A percentile compares a stretch with the other conserved stretches of the same genome.
phyloP scores from a whole-genome alignment of 2,888 invertebrate genomes.

The Leucophenga montana region DNA sequence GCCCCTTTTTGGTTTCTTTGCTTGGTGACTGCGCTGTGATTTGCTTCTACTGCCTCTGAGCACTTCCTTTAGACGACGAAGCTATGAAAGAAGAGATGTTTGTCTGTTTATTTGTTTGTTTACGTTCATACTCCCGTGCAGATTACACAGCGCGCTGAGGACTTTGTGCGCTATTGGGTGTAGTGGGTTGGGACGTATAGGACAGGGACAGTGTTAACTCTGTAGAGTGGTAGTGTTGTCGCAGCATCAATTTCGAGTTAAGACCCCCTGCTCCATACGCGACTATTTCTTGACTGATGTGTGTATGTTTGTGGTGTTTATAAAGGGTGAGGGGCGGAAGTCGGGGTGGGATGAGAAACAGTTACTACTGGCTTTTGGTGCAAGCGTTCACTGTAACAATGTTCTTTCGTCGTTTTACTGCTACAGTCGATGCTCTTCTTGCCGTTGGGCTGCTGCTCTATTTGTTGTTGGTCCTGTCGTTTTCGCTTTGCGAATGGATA shows the following conservation, averaged over 20 bases:
- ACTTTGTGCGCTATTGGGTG: conserved; percentile 42
- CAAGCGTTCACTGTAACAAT: neutral
- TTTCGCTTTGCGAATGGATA: conserved; percentile 56
- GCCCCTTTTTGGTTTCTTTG: neutral
- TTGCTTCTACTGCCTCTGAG: conserved; percentile 14
- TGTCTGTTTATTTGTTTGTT: conserved; percentile 35
- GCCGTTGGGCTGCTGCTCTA: conserved; percentile 17
- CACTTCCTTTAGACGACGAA: neutral
- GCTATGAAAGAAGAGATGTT: conserved; percentile 13
- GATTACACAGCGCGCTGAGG: conserved; percentile 41
- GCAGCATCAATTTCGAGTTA: conserved; percentile 44
- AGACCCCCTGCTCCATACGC: conserved; percentile 32
- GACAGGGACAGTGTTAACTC: neutral
- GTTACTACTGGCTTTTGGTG: conserved; percentile 2
- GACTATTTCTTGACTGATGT: conserved; percentile 15
- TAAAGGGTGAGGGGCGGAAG: neutral
- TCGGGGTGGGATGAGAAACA: neutral
- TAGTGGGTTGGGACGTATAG: neutral
- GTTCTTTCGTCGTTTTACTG: conserved; percentile 12
- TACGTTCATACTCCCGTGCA: conserved; percentile 42
- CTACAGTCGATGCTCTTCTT: conserved; percentile 28
- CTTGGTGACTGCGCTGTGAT: conserved; percentile 14
- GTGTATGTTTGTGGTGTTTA: conserved; percentile 42
- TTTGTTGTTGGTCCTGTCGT: conserved; percentile 43
- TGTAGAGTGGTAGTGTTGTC: conserved; percentile 37